Evolutionary conservation across 1,140 invertebrate species (phyloP).

Genomic region (Lepidurus arcticus): DNA sequence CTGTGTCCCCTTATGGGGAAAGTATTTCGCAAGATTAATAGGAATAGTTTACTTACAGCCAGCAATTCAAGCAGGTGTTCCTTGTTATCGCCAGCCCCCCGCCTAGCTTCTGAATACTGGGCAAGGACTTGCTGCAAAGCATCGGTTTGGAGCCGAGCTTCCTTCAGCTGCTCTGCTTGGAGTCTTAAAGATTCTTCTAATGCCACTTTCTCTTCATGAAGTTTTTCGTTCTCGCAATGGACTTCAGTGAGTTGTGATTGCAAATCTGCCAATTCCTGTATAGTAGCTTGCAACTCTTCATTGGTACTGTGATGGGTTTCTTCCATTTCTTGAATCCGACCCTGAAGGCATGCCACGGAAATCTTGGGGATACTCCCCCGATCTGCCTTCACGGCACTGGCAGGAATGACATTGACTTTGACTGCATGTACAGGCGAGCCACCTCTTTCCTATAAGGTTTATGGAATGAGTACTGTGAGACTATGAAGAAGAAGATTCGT

Average conservation of each 20-base stretch:
- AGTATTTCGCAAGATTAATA: too few relatives aligned
- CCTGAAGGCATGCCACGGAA: slow-evolving; percentile 85
- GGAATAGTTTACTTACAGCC: not conserved
- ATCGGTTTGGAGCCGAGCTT: slow-evolving; percentile 48
- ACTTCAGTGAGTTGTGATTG: slow-evolving; percentile 75
- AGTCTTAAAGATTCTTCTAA: slow-evolving; percentile 83
- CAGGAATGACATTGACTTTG: slow-evolving; percentile 42
- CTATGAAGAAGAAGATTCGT: slow-evolving; percentile 40
- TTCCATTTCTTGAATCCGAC: slow-evolving; percentile 84
- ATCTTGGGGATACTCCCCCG: slow-evolving; percentile 75
- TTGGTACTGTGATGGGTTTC: slow-evolving; percentile 84
- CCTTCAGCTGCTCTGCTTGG: slow-evolving; percentile 84
- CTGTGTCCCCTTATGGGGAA: too few relatives aligned
- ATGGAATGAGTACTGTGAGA: not conserved
- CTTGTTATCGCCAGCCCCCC: not conserved
- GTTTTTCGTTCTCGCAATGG: slow-evolving; percentile 76
- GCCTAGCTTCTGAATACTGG: slow-evolving; percentile 49
- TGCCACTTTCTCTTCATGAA: slow-evolving; percentile 80
- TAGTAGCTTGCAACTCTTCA: slow-evolving; percentile 88
- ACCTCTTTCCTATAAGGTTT: slow-evolving; percentile 44
- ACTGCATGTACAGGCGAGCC: slow-evolving; percentile 79
- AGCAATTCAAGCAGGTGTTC: not conserved
- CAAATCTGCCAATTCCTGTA: slow-evolving; percentile 84
- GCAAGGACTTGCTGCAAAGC: slow-evolving; percentile 62
- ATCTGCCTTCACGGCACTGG: not conserved